phyloP scores from a whole-genome alignment of 2,888 invertebrate species.

The Galerucella nymphaeae region DNA sequence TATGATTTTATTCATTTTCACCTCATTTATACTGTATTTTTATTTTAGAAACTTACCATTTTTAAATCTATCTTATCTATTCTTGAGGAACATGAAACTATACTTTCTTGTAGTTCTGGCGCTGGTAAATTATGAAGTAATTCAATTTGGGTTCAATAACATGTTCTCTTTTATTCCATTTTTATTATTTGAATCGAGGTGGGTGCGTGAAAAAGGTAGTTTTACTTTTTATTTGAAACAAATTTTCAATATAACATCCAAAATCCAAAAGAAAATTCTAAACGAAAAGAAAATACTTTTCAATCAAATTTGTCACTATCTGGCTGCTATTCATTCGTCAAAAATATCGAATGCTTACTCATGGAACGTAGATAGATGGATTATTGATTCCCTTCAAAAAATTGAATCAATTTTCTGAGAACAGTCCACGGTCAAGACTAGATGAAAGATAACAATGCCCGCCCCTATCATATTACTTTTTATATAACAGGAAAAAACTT shows the following conservation, averaged over 20 bases:
- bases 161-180: no score
- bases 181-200: no score
- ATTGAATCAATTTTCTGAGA: constrained; percentile 3
- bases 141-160: no score
- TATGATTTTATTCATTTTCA: no score
- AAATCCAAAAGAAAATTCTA: not conserved
- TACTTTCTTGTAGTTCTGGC: no score
- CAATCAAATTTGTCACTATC: not conserved
- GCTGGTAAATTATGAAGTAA: no score
- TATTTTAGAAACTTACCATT: no score
- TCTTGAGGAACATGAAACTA: no score
- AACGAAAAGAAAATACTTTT: not conserved
- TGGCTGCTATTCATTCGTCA: not conserved
- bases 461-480: not conserved
- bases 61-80: no score
- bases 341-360: not conserved
- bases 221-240: not conserved
- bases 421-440: not conserved
- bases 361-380: not conserved
- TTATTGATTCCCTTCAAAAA: not conserved
- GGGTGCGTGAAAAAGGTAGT: no score
- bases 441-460: not conserved
- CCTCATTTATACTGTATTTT: no score
- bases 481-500: not conserved
- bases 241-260: not conserved